phyloP scores from a whole-genome alignment of 1,140 invertebrate species.

The Bactericera cockerelli region DNA sequence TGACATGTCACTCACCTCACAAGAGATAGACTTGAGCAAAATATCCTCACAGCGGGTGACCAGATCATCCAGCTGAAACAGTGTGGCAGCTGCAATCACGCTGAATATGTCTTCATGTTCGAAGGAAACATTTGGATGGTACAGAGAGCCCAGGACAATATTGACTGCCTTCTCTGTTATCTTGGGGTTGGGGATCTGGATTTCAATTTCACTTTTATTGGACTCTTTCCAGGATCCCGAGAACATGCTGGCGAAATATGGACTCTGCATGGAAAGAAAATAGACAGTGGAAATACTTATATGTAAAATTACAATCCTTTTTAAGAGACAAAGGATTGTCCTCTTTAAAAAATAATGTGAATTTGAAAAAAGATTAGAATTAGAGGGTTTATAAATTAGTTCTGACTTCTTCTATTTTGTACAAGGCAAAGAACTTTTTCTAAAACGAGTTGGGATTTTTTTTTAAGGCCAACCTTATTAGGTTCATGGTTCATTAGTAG shows the following conservation, averaged over 20 bases:
- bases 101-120: conserved; percentile 51
- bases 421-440: too few relatives aligned
- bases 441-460: too few relatives aligned
- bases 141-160: conserved; percentile 60
- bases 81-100: conserved; percentile 55
- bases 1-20: conserved; percentile 31
- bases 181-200: conserved; percentile 57
- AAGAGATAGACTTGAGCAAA: conserved; percentile 60
- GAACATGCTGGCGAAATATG: conserved; percentile 73
- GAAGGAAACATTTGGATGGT: conserved; percentile 57
- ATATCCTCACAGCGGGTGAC: conserved; percentile 58
- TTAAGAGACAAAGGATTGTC: too few relatives aligned
- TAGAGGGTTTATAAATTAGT: too few relatives aligned
- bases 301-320: too few relatives aligned
- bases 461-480: too few relatives aligned
- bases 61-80: conserved; percentile 59
- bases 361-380: too few relatives aligned
- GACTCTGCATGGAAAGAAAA: conserved; percentile 39
- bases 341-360: too few relatives aligned
- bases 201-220: conserved; percentile 44
- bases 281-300: conserved; percentile 1
- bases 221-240: conserved; percentile 64
- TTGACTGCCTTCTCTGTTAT: conserved; percentile 55
- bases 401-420: too few relatives aligned
- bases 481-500: too few relatives aligned